Percentiles rank a stretch among this genome's conserved stretches.
Evolutionary conservation across 1,140 invertebrate species (phyloP).

Genomic region (Drosophila virilis): DNA sequence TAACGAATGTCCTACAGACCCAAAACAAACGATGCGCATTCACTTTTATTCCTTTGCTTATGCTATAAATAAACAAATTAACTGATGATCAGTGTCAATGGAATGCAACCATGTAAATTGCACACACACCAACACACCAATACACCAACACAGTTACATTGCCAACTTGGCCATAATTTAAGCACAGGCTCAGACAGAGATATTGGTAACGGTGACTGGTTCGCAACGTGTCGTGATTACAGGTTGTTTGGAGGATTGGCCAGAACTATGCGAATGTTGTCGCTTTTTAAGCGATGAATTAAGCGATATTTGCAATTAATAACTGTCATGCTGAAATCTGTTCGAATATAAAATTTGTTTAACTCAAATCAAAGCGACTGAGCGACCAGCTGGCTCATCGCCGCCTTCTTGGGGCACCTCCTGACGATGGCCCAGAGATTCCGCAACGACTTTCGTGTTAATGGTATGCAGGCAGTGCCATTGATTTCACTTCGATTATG

Average conservation of each 20-base stretch:
- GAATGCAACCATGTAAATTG: conserved; percentile 83
- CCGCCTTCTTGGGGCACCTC: conserved; percentile 20
- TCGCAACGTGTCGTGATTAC: conserved; percentile 77
- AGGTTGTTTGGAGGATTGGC: conserved; percentile 74
- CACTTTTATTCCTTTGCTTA: conserved; percentile 64
- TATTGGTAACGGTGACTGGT: conserved; percentile 37
- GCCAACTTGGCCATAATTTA: conserved; percentile 44
- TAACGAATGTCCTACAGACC: conserved; percentile 80
- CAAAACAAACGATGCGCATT: conserved; percentile 80
- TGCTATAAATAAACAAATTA: conserved; percentile 80
- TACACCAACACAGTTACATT: conserved; percentile 1
- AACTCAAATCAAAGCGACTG: conserved; percentile 74
- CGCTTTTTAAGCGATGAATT: conserved; percentile 82
- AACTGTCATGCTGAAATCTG: conserved; percentile 83
- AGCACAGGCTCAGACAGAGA: neutral
- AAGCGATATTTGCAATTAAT: conserved; percentile 84
- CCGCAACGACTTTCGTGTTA: conserved; percentile 79
- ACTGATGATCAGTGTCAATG: conserved; percentile 84
- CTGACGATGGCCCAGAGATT: conserved; percentile 69
- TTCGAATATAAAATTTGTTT: conserved; percentile 81
- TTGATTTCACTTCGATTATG: conserved; percentile 82
- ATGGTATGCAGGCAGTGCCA: conserved; percentile 81
- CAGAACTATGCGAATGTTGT: conserved; percentile 76
- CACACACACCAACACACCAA: conserved; percentile 15
- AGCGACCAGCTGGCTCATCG: neutral